Evolutionary conservation across 1,140 invertebrate species (phyloP), one percentile per base, ranked within the genome.

Genomic region (Drosophila fuyamai): DNA sequence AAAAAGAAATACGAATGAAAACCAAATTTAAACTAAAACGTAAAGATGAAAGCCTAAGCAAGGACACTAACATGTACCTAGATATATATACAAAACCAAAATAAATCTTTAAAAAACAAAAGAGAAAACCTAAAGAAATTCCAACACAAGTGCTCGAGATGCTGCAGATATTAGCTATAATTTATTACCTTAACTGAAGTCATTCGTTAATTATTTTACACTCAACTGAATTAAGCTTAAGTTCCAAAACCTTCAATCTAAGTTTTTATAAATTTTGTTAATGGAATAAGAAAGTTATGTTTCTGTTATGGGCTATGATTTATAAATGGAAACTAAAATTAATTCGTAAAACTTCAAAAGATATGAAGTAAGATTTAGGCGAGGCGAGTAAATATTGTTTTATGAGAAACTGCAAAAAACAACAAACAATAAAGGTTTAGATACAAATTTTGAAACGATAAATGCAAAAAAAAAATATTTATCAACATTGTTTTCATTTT

Each of bases 381-480:
- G 59, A 46, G 36, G 62, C 68, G 57, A 46, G 56, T 56, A 71
- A 65, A 74, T 84, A 67, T 82, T 66, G 1, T 86, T 86, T 86
- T 79, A 81, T 70, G 73, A 66, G 59, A 84, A 84, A 84, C 84
- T 89, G 84, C 76, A 91, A 79, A 77, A 72, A 57, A 75, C 63
- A 77, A 76, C 72, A 81, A 91, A 91, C 89, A 91, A 91, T 91
- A 91, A 91, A 91, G 89, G 89, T 91, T 91, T 91, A 91, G 89
- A 91, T 91, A 91, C 89, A 91, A 91, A 91, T 91, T 91, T 91
- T 91, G 89, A 91, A 91, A 91, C 84, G 89, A 91, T 91, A 88
- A 82, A 88, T 90, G 75, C 74, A 88, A 90, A 79, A 85, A 50
- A 50, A 61, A 77, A 61, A 58, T 27, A 65, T 35, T 5, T 4